These are phyloP conservation scores for Meta bourneti DNA, from an alignment of 2,888 invertebrate genomes.

Conservation along the genomic window DNA sequence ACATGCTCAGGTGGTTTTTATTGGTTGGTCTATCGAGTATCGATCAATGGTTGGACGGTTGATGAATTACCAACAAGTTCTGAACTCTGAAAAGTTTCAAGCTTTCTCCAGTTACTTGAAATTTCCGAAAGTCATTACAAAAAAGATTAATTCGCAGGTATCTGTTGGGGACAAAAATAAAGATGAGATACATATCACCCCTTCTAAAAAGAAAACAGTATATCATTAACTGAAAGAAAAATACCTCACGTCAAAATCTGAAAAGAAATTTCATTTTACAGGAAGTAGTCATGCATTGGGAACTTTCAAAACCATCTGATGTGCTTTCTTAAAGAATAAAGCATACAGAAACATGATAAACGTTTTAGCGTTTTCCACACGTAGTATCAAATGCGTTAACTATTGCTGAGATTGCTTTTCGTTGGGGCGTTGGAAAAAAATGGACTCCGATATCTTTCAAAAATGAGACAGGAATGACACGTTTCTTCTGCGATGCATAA, in stretches of 20 bases:
- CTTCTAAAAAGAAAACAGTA: not conserved
- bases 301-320: constrained; percentile 37
- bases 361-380: constrained; percentile 21
- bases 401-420: not conserved
- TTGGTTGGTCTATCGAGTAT: no score
- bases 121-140: no score
- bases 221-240: not conserved
- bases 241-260: constrained; percentile 3
- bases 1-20: no score
- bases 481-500: no score
- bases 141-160: not conserved
- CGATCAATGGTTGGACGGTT: no score
- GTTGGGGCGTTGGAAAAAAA: not conserved
- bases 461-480: no score
- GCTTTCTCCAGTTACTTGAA: no score
- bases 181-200: not conserved
- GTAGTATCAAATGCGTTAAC: constrained; percentile 9
- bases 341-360: constrained; percentile 24
- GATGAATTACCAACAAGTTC: no score
- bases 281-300: not conserved
- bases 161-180: not conserved
- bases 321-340: constrained; percentile 8
- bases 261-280: constrained; percentile 29
- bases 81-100: no score
- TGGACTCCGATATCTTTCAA: no score